Conservation (phyloP, 2,797 vertebrate species). For the Pempheris klunzingeri region DNA sequence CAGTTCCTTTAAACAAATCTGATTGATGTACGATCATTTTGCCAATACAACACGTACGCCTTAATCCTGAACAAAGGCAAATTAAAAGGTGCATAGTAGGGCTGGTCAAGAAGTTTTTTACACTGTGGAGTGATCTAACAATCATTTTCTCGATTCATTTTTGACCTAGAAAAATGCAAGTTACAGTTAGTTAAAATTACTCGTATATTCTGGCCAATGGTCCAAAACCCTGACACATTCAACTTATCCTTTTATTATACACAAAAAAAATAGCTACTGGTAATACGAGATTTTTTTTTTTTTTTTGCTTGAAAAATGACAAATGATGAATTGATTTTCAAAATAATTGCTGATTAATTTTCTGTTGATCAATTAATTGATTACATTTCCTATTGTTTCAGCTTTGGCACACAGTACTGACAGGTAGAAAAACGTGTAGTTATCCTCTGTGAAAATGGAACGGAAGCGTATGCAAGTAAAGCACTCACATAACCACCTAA, state of each 20-base stretch:
- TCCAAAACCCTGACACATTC: background rate
- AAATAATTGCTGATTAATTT: background rate
- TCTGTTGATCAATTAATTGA: background rate
- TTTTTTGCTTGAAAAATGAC: background rate
- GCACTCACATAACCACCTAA: constrained; percentile 16
- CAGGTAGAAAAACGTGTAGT: constrained; percentile 17
- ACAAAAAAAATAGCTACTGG: too few species aligned
- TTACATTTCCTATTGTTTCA: background rate
- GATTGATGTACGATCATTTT: background rate
- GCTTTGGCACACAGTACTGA: background rate
- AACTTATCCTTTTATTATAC: too few species aligned
- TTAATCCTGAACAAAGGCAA: constrained; percentile 19
- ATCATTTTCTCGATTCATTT: too few species aligned
- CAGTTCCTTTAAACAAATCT: background rate
- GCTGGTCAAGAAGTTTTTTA: too few species aligned
- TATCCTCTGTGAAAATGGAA: constrained; percentile 1
- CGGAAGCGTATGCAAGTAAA: constrained; percentile 25
- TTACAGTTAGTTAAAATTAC: background rate
- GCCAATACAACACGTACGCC: background rate
- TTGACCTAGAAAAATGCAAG: background rate
- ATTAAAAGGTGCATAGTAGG: background rate
- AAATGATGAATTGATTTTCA: background rate
- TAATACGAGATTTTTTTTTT: too few species aligned
- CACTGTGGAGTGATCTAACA: too few species aligned
- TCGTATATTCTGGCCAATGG: background rate